Base-by-base conservation (phyloP, 2,113 vertebrate species). In the Himantopus leucocephalus region DNA sequence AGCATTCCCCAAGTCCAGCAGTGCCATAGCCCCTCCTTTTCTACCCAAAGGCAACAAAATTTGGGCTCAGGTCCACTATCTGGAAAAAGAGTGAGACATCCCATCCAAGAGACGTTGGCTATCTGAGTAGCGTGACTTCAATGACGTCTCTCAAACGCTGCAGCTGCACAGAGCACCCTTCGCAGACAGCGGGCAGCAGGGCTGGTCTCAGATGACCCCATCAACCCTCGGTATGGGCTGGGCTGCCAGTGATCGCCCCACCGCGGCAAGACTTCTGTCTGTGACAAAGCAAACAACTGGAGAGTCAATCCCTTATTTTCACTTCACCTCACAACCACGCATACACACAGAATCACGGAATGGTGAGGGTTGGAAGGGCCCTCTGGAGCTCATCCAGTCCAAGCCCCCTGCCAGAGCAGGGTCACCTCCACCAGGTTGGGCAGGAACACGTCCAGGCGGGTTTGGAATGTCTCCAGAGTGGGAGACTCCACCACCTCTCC, bases 111-210 rank as follows among this genome's bases (percentile, higher is more conserved):
- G 26, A 32, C 78, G 52, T 0, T 39, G 55, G 24, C n/a, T 80
- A 2, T 11, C 30, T 22, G 45, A 4, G 47, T 2, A 23, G 15
- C 7, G 1, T 8, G 39, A 34, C 39, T 34, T 8, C 37, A 12
- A 85, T 4, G 58, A 19, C 11, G 4, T 2, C 39, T 39, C 52
- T 19, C 68, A 6, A 45, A 21, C 7, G n/a, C 80, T 26, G n/a
- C 9, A 1, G 1, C 39, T 26, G 39, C 37, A 24, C 5, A 0
- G 6, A 64, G 22, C 2, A 0, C 13, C n/a, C 47, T 32, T 19
- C 7, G 2, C 21, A 50, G 48, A 23, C 48, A 13, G 48, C 48
- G 48, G 22, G 48, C 48, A 27, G 21, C 45, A 19, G 27, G 22
- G 13, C 34, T 55, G 35, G 20, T 67, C 56, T 45, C 56, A 22